phyloP scores from a whole-genome alignment of 2,888 invertebrate genomes.

The Tanaodytes sp. region DNA sequence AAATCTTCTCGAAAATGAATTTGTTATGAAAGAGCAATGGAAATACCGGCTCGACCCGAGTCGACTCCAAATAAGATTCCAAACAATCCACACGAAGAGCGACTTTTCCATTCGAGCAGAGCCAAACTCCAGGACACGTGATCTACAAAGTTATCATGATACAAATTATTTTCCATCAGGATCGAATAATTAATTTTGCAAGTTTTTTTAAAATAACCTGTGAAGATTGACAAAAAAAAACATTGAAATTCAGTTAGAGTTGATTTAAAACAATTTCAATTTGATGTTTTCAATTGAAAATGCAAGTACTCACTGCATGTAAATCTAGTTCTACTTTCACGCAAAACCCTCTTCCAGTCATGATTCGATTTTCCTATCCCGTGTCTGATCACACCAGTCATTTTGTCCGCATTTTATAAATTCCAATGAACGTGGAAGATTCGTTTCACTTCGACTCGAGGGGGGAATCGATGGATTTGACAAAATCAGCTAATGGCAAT shows the following conservation, averaged over 20 bases:
- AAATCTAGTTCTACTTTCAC: constrained; percentile 67
- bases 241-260: too few species aligned
- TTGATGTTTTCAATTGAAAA: too few species aligned
- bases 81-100: constrained; percentile 81
- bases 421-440: neutral
- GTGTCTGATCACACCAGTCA: constrained; percentile 12
- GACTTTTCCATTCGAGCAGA: constrained; percentile 85
- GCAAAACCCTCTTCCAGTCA: constrained; percentile 69
- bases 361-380: constrained; percentile 38
- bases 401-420: constrained; percentile 31
- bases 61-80: constrained; percentile 81
- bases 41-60: constrained; percentile 79
- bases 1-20: constrained; percentile 80
- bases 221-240: too few species aligned
- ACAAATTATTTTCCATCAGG: too few species aligned
- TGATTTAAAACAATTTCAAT: constrained; percentile 3
- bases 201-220: too few species aligned
- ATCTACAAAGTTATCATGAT: too few species aligned
- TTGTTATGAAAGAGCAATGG: constrained; percentile 82
- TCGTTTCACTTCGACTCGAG: too few species aligned
- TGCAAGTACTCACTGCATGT: constrained; percentile 66
- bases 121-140: constrained; percentile 89
- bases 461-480: too few species aligned
- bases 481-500: too few species aligned
- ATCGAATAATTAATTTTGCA: too few species aligned